Base-by-base conservation (phyloP, 2,113 vertebrate species). In the Zosterops pallidus region DNA sequence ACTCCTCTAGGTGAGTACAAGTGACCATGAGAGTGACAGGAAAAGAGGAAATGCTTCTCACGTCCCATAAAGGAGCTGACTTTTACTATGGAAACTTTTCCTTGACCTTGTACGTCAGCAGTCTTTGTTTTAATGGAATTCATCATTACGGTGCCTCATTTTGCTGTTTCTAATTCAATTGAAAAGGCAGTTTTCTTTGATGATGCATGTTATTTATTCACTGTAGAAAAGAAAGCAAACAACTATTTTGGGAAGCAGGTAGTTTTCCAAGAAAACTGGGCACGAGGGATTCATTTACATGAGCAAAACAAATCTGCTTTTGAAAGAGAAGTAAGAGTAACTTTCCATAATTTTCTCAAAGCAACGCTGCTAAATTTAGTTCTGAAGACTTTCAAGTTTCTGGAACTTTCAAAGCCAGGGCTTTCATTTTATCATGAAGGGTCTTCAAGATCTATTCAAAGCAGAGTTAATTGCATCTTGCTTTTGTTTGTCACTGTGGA, bases 141-240 rank as follows among this genome's bases (percentile, higher is more conserved):
- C 87, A 95, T 98, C 95, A 91, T 97, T 93, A 42, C 5, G 2
- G 12, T 62, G 53, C 90, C 63, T 93, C 88, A 84, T 95, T 96
- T 85, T 95, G 95, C 92, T 95, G 96, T 95, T 94, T 92, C 94
- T 92, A 95, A 95, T 80, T 96, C 91, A 90, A 89, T 28, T 83
- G 96, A 94, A 96, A 96, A 97, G 85, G 85, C 87, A 96, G 83
- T 97, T 97, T 98, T 68, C 94, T 97, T 97, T 97, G 96, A 96
- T 97, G 96, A 94, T 96, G 83, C 82, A 46, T 78, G 49, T 39
- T 95, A 95, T 95, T 94, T 95, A 93, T 88, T 95, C 90, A 37
- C 92, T 88, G 70, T 55, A 91, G 71, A 76, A 83, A 81, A 95
- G 92, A 87, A 88, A 92, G 69, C 44, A 90, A 95, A 68, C 55